Conservation (phyloP, 2,888 invertebrate species). For the Rhynchonema sp. region DNA sequence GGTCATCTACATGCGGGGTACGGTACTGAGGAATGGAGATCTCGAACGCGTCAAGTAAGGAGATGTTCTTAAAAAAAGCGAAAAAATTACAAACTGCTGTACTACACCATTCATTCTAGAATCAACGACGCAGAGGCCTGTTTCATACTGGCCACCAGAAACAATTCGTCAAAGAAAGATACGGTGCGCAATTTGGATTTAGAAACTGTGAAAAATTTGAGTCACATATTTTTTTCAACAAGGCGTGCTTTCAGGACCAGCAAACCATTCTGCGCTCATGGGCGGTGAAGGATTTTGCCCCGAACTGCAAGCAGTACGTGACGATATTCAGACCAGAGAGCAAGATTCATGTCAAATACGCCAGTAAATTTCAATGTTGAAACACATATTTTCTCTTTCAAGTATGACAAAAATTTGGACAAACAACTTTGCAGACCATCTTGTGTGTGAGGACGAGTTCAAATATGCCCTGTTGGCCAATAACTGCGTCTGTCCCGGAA, state of each 20-base stretch:
- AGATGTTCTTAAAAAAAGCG: neutral
- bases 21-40: slow-evolving; percentile 77
- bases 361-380: slow-evolving; percentile 32
- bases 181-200: slow-evolving; percentile 59
- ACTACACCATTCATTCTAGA: slow-evolving; percentile 29
- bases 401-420: neutral
- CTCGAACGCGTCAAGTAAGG: slow-evolving; percentile 55
- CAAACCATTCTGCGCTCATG: slow-evolving; percentile 65
- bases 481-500: slow-evolving; percentile 93
- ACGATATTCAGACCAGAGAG: slow-evolving; percentile 96
- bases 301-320: slow-evolving; percentile 84
- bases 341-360: slow-evolving; percentile 93
- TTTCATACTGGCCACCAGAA: slow-evolving; percentile 82
- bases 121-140: slow-evolving; percentile 96
- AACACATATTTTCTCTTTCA: too few relatives aligned
- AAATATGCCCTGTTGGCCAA: slow-evolving; percentile 92
- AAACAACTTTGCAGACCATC: slow-evolving; percentile 47
- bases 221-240: too few relatives aligned
- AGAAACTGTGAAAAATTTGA: too few relatives aligned
- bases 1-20: slow-evolving; percentile 89
- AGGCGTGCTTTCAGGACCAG: slow-evolving; percentile 44
- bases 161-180: slow-evolving; percentile 77
- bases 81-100: too few relatives aligned
- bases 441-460: slow-evolving; percentile 96
- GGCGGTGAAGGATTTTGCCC: slow-evolving; percentile 96